These are phyloP conservation scores for Acrobasis repandana DNA, from an alignment of 2,888 invertebrate genomes.

Conservation along the genomic window DNA sequence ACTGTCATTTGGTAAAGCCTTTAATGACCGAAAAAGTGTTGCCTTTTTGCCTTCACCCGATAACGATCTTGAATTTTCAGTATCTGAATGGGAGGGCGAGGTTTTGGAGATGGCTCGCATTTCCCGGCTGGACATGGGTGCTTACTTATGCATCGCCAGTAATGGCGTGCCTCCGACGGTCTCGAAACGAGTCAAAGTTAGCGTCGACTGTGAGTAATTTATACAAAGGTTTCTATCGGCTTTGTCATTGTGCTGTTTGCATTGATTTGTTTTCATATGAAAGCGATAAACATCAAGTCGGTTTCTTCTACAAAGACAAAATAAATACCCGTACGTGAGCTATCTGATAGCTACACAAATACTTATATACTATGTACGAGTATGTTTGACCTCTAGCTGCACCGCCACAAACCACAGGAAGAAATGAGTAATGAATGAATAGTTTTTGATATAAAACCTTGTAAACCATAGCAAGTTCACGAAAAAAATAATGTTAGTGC, in stretches of 20 bases:
- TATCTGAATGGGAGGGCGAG: slow-evolving; percentile 92
- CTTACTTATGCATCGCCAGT: slow-evolving; percentile 95
- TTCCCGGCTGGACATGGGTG: slow-evolving; percentile 95
- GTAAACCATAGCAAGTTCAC: no score
- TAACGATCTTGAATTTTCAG: slow-evolving; percentile 73
- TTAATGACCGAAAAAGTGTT: slow-evolving; percentile 35
- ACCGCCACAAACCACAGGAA: no score
- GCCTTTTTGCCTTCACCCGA: slow-evolving; percentile 27
- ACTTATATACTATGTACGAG: no score
- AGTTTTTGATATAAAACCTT: no score
- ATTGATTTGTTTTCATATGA: no score
- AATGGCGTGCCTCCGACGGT: slow-evolving; percentile 95
- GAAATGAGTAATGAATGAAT: no score
- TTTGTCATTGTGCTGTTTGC: neutral
- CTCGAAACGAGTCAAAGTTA: slow-evolving; percentile 95
- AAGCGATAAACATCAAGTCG: no score
- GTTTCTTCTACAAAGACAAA: no score
- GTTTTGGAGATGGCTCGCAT: slow-evolving; percentile 92
- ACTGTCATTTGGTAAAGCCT: no score
- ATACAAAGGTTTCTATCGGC: neutral
- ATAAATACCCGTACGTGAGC: no score
- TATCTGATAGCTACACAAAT: no score
- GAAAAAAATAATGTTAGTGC: neutral
- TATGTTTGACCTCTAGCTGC: no score
- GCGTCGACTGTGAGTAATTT: slow-evolving; percentile 93